Conservation (phyloP, 2,113 vertebrate species). For the Gambusia holbrooki region DNA sequence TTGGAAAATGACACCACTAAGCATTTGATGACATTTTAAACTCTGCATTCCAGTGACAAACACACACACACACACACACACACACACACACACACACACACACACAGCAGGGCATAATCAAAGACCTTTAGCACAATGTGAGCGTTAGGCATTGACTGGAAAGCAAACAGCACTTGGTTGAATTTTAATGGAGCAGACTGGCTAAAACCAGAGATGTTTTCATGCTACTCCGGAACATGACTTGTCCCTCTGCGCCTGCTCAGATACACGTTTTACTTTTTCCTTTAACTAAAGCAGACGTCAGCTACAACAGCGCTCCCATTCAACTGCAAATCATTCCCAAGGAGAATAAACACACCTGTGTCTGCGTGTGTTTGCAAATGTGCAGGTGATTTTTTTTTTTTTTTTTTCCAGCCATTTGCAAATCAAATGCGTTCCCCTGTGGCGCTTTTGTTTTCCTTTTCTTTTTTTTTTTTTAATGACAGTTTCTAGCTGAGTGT, state of each 20-base stretch:
- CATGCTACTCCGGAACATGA: constrained; percentile 7
- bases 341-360: constrained; percentile 50
- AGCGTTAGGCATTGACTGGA: constrained; percentile 32
- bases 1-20: constrained; percentile 26
- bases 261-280: neutral
- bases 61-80: constrained; percentile 12
- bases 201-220: constrained; percentile 21
- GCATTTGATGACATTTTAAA: constrained; percentile 26
- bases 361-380: constrained; percentile 44
- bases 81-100: constrained; percentile 10
- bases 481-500: constrained; percentile 28
- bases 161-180: constrained; percentile 58
- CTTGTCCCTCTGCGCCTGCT: constrained; percentile 44
- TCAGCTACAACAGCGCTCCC: constrained; percentile 28
- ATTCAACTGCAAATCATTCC: constrained; percentile 59
- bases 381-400: constrained; percentile 21
- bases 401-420: constrained; percentile 64
- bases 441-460: constrained; percentile 10
- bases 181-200: constrained; percentile 53
- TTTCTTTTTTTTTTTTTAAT: neutral
- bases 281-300: constrained; percentile 32
- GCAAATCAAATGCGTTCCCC: constrained; percentile 78
- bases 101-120: constrained; percentile 23
- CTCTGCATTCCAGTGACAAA: constrained; percentile 13
- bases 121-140: constrained; percentile 50